Conservation (phyloP, 2,888 invertebrate genomes). For the Allygus modestus region DNA sequence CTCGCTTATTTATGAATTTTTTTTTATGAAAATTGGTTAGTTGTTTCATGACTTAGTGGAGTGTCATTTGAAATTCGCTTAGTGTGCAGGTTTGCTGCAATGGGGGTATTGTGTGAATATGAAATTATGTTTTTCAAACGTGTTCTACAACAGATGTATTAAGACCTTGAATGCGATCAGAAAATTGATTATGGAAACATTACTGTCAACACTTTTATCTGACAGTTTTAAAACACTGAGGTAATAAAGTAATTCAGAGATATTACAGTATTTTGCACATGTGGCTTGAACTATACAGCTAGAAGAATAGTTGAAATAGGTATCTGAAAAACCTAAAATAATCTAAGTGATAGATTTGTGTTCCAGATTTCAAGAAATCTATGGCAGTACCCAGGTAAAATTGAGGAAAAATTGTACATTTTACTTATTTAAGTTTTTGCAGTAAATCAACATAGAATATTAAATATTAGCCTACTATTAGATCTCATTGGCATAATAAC, state of each 20-base stretch:
- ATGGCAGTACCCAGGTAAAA: neutral
- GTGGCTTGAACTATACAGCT: neutral
- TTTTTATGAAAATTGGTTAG: no score
- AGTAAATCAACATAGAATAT: neutral
- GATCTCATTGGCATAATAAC: neutral
- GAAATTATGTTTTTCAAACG: no score
- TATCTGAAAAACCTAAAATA: no score
- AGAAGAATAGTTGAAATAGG: neutral
- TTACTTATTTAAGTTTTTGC: neutral
- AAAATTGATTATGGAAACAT: neutral
- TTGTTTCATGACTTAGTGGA: no score
- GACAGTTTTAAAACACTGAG: neutral
- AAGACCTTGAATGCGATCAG: neutral
- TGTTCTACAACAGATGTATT: no score
- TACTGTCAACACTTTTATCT: conserved; percentile 31
- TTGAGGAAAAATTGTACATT: neutral
- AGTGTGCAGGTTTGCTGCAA: no score
- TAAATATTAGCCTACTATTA: neutral
- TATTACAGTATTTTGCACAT: neutral
- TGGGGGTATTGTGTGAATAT: no score
- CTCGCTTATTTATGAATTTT: no score
- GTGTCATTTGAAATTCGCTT: no score
- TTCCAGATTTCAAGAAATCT: neutral
- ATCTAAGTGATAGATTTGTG: no score
- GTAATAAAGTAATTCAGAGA: neutral